phyloP scores from a whole-genome alignment of 1,140 invertebrate genomes.

The Platyscapa corneri region DNA sequence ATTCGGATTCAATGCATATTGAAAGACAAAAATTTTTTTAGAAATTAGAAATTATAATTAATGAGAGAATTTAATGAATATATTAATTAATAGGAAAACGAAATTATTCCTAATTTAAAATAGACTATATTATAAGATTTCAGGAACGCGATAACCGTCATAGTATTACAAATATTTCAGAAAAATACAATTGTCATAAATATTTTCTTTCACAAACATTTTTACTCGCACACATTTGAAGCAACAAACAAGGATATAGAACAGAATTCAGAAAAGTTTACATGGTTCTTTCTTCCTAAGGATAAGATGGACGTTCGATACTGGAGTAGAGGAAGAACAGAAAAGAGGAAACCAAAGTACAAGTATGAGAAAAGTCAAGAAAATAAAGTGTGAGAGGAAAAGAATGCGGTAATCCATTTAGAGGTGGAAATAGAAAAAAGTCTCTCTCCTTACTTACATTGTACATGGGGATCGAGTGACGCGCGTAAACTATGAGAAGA shows the following conservation, averaged over 20 bases:
- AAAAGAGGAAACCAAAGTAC: neutral
- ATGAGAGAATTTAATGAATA: no score
- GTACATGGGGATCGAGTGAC: conserved; percentile 45
- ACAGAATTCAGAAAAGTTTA: neutral
- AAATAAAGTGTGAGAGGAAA: neutral
- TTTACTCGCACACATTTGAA: neutral
- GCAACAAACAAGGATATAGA: neutral
- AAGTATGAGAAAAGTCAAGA: neutral
- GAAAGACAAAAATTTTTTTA: no score
- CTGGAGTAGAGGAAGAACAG: neutral
- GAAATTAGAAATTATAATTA: no score
- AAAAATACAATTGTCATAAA: neutral
- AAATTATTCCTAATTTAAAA: no score
- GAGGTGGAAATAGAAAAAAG: neutral
- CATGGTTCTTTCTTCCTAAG: neutral
- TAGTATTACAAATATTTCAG: no score
- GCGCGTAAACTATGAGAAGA: conserved; percentile 1
- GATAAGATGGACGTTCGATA: neutral
- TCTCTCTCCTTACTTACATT: neutral
- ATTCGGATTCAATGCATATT: no score
- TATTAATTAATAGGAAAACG: no score
- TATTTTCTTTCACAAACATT: neutral
- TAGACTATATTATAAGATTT: no score
- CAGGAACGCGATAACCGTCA: no score
- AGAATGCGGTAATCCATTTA: conserved; percentile 44